These are phyloP conservation scores for Lepidocyrtinus sp. DNA, from an alignment of 2,888 invertebrate species.

Conservation along the genomic window DNA sequence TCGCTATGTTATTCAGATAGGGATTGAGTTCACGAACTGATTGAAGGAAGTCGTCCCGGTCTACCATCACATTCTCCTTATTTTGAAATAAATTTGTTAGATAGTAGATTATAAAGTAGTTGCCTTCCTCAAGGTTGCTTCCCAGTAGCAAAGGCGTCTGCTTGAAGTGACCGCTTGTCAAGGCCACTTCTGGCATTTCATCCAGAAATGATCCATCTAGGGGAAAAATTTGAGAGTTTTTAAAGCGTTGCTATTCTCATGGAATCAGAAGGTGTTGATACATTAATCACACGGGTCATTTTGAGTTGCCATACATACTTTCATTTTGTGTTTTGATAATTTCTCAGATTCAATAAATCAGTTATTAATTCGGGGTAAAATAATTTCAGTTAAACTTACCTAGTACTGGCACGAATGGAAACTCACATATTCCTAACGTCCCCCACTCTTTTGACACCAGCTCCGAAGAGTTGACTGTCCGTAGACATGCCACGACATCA, in stretches of 20 bases:
- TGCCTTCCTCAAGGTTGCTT: constrained; percentile 93
- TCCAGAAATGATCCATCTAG: constrained; percentile 90
- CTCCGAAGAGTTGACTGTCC: constrained; percentile 80
- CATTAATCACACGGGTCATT: too few relatives aligned
- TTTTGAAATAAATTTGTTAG: constrained; percentile 84
- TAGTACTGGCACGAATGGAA: constrained; percentile 94
- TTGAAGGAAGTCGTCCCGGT: constrained; percentile 83
- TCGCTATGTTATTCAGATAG: constrained; percentile 84
- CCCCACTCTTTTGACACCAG: constrained; percentile 89
- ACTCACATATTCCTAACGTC: constrained; percentile 88
- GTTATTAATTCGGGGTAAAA: too few relatives aligned
- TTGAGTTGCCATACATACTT: neutral
- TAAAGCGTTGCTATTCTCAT: neutral
- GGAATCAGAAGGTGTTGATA: too few relatives aligned
- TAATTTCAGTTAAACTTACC: neutral
- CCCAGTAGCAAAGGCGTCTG: constrained; percentile 93
- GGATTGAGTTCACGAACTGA: constrained; percentile 88
- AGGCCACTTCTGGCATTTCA: constrained; percentile 80
- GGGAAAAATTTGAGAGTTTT: neutral
- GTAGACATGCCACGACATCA: constrained; percentile 81
- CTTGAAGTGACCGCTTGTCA: constrained; percentile 89
- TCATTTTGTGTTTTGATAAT: neutral
- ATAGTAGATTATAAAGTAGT: constrained; percentile 94
- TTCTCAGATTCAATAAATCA: too few relatives aligned
- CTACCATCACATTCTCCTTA: constrained; percentile 87